A percentile compares a stretch with the other conserved stretches of the same genome.
phyloP scores from a whole-genome alignment of 2,888 invertebrate genomes.

The Scelioninae gen. 1 region DNA sequence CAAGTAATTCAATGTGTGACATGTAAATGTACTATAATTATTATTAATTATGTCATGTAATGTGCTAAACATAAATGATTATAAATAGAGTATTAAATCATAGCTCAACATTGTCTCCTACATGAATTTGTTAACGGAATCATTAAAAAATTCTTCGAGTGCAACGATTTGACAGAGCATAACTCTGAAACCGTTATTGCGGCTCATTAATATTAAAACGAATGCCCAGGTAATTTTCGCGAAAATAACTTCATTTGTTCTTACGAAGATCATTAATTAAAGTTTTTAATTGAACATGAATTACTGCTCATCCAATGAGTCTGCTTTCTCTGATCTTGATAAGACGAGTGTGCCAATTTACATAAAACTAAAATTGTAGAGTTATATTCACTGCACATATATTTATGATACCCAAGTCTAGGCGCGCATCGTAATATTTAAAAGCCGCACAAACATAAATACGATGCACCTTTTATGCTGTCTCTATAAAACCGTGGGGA shows the following conservation, averaged over 20 bases:
- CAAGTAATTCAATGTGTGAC: background rate
- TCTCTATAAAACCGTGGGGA: constrained; percentile 33
- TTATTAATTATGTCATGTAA: constrained; percentile 45
- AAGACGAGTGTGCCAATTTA: constrained; percentile 42
- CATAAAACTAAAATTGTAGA: constrained; percentile 41
- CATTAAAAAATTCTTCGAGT: constrained; percentile 37
- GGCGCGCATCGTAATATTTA: constrained; percentile 41
- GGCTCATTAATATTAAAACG: constrained; percentile 41
- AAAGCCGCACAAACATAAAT: constrained; percentile 29
- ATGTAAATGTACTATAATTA: constrained; percentile 35
- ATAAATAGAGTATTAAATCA: constrained; percentile 53
- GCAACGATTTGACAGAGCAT: constrained; percentile 49
- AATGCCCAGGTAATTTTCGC: constrained; percentile 12
- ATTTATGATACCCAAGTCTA: constrained; percentile 25
- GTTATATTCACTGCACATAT: constrained; percentile 29
- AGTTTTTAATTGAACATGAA: constrained; percentile 8
- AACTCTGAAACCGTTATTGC: constrained; percentile 47
- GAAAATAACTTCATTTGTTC: constrained; percentile 41
- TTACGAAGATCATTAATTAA: constrained; percentile 22
- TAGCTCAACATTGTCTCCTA: constrained; percentile 10
- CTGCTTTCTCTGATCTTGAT: constrained; percentile 43
- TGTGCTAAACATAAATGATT: constrained; percentile 30
- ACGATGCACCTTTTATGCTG: constrained; percentile 21
- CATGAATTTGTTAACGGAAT: constrained; percentile 29
- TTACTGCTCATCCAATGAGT: constrained; percentile 7